Conservation (phyloP, 1,140 invertebrate species). For the Dryas iulia region DNA sequence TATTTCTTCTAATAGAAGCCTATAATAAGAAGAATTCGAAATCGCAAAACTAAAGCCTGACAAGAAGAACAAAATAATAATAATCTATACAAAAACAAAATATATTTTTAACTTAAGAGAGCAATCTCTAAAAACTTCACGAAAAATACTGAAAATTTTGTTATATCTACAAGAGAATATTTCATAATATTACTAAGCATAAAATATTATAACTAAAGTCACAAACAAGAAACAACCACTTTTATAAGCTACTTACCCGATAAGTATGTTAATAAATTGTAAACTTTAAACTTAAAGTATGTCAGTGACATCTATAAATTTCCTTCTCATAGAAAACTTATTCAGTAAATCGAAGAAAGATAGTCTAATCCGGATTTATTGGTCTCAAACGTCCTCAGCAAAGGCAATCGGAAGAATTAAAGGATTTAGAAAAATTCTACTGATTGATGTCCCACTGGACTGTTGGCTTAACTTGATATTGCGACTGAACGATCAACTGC, state of each 20-base stretch:
- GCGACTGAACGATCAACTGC: neutral
- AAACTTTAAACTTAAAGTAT: constrained; percentile 27
- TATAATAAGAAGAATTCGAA: too few relatives aligned
- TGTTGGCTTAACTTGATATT: constrained; percentile 17
- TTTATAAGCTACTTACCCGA: neutral
- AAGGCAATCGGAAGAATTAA: constrained; percentile 51
- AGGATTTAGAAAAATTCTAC: constrained; percentile 46
- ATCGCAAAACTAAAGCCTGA: too few relatives aligned
- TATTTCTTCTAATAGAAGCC: too few relatives aligned
- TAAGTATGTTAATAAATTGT: constrained; percentile 14
- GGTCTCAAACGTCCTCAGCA: constrained; percentile 31
- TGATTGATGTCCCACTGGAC: constrained; percentile 39
- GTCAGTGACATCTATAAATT: constrained; percentile 52
- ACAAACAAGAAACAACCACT: neutral
- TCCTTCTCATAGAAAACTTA: constrained; percentile 46
- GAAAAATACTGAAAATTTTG: too few relatives aligned
- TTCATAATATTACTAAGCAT: neutral
- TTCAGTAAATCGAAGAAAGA: constrained; percentile 44
- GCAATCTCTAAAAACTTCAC: too few relatives aligned
- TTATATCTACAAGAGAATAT: neutral
- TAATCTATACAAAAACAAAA: too few relatives aligned
- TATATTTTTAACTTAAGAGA: too few relatives aligned
- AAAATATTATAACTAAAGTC: neutral
- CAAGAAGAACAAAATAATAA: too few relatives aligned
- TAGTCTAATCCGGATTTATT: constrained; percentile 58